These are phyloP conservation scores for Netelia virgata DNA, from an alignment of 2,888 invertebrate genomes.

Conservation along the genomic window DNA sequence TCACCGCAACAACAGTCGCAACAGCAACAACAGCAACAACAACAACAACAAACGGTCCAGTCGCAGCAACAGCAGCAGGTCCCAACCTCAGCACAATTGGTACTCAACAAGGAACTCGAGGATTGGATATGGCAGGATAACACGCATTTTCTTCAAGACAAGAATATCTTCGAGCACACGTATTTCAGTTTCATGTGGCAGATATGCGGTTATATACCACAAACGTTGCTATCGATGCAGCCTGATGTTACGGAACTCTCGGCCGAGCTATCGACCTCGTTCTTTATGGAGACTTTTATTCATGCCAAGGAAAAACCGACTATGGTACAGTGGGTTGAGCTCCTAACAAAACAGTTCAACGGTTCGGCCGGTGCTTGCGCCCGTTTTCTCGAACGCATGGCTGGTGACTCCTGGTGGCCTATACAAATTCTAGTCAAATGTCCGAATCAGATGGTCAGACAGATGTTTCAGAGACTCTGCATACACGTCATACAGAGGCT, in stretches of 20 bases:
- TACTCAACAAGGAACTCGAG: conserved; percentile 92
- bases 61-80: conserved; percentile 43
- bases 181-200: conserved; percentile 99
- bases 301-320: conserved; percentile 99
- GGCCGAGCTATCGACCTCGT: conserved; percentile 95
- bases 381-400: conserved; percentile 97
- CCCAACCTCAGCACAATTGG: conserved; percentile 84
- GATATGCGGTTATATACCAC: conserved; percentile 97
- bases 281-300: conserved; percentile 98
- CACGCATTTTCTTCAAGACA: conserved; percentile 97
- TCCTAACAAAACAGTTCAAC: conserved; percentile 97
- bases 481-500: conserved; percentile 97
- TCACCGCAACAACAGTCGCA: conserved; percentile 71
- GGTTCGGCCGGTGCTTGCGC: conserved; percentile 95
- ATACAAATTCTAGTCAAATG: conserved; percentile 97
- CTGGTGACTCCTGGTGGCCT: conserved; percentile 97
- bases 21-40: conserved; percentile 53
- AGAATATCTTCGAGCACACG: conserved; percentile 97
- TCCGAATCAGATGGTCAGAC: conserved; percentile 98
- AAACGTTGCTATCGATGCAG: conserved; percentile 92
- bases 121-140: conserved; percentile 99
- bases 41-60: conserved; percentile 60
- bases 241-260: conserved; percentile 94
- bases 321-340: conserved; percentile 98
- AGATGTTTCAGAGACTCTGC: conserved; percentile 98